Conservation (phyloP, 2,888 invertebrate species). For the Cryptus armator region DNA sequence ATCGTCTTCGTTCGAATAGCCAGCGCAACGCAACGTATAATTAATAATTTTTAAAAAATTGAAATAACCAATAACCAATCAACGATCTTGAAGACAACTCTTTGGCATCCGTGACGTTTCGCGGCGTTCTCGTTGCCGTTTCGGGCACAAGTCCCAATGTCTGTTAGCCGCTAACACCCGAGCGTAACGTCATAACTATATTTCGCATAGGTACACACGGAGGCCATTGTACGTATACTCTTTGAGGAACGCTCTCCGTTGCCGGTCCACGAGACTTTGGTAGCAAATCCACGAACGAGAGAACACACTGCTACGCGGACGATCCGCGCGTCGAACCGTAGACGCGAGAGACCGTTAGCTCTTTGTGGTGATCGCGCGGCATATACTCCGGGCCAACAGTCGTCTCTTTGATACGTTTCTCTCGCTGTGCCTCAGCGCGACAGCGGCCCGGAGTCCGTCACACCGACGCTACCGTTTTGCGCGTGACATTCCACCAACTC, state of each 20-base stretch:
- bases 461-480: conserved; percentile 65
- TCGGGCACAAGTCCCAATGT: background rate
- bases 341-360: conserved; percentile 72
- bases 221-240: background rate
- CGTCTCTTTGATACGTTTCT: conserved; percentile 78
- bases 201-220: background rate
- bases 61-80: no score
- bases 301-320: background rate
- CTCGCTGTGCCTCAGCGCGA: conserved; percentile 53
- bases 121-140: background rate
- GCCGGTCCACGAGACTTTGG: conserved; percentile 31
- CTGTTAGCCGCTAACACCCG: conserved; percentile 2
- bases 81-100: no score
- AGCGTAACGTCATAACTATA: background rate
- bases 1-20: background rate
- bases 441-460: conserved; percentile 32
- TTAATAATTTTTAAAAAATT: no score
- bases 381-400: conserved; percentile 74
- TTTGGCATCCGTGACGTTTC: no score
- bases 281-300: conserved; percentile 22
- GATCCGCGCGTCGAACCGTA: conserved; percentile 41
- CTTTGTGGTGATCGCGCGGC: conserved; percentile 71
- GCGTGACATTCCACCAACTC: conserved; percentile 62
- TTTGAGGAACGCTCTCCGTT: conserved; percentile 43
- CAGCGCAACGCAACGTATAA: background rate